Percentiles rank a stretch among this genome's conserved stretches.
These are phyloP conservation scores for Drosophila siamana DNA, from an alignment of 2,888 invertebrate genomes.

Conservation along the genomic window DNA sequence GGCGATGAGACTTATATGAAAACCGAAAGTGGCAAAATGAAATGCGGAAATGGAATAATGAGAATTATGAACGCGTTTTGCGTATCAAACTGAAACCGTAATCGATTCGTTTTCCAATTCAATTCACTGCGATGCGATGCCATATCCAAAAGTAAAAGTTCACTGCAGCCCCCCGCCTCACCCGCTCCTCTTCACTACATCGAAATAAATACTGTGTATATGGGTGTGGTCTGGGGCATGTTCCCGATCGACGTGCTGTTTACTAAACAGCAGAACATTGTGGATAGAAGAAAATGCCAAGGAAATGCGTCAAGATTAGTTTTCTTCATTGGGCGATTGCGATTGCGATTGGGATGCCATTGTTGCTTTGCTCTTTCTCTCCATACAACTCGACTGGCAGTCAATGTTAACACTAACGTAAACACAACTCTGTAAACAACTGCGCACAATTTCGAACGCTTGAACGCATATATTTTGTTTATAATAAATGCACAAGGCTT, in stretches of 20 bases:
- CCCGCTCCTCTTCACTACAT: not conserved
- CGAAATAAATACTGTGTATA: not conserved
- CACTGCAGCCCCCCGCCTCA: constrained; percentile 18
- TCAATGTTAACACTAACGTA: constrained; percentile 77
- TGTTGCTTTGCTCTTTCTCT: constrained; percentile 17
- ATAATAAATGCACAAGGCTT: constrained; percentile 75
- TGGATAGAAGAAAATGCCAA: constrained; percentile 34
- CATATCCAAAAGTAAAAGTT: constrained; percentile 67
- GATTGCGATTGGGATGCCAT: not conserved
- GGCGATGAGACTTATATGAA: constrained; percentile 23
- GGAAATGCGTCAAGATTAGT: constrained; percentile 70
- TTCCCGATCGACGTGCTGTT: constrained; percentile 57
- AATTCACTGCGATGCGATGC: constrained; percentile 4
- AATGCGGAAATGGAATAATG: constrained; percentile 64
- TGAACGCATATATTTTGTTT: constrained; percentile 55
- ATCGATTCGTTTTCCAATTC: constrained; percentile 66
- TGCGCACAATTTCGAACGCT: constrained; percentile 26
- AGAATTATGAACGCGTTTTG: constrained; percentile 67
- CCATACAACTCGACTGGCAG: constrained; percentile 42
- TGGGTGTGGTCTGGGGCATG: constrained; percentile 31
- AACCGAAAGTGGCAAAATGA: constrained; percentile 73
- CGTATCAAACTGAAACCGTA: constrained; percentile 38
- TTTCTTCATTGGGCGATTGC: constrained; percentile 6
- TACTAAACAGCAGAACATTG: constrained; percentile 51
- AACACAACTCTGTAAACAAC: constrained; percentile 40